These are phyloP conservation scores for Aspidiotus rigidus DNA, from an alignment of 2,888 invertebrate species.

Conservation along the genomic window DNA sequence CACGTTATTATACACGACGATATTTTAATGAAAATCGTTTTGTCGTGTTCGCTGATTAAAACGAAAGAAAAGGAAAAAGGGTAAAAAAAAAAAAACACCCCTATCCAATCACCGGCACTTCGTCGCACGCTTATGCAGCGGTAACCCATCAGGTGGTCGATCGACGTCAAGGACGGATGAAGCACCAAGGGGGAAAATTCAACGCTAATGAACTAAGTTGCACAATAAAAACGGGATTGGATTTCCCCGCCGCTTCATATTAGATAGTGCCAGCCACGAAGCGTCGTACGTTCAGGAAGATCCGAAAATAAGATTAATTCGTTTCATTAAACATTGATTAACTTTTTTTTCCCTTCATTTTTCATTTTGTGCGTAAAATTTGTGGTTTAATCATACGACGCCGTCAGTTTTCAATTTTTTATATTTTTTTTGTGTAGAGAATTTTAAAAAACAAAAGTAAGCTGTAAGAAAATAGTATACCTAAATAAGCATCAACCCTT, in stretches of 20 bases:
- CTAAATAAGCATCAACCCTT: too few relatives aligned
- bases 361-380: background rate
- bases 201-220: slow-evolving; percentile 31
- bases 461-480: too few relatives aligned
- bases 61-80: background rate
- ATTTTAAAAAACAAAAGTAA: background rate
- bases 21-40: slow-evolving; percentile 28
- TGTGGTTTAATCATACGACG: background rate
- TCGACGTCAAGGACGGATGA: slow-evolving; percentile 27
- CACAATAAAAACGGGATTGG: slow-evolving; percentile 31
- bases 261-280: slow-evolving; percentile 14
- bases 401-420: background rate
- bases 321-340: slow-evolving; percentile 31
- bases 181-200: slow-evolving; percentile 26
- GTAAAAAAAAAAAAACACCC: slow-evolving; percentile 19
- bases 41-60: slow-evolving; percentile 29
- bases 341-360: slow-evolving; percentile 2
- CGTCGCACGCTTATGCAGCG: slow-evolving; percentile 24
- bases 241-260: slow-evolving; percentile 28
- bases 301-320: slow-evolving; percentile 31
- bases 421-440: background rate
- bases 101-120: slow-evolving; percentile 29
- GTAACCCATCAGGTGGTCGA: slow-evolving; percentile 31
- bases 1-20: background rate
- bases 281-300: slow-evolving; percentile 5